Percentiles rank a stretch among this genome's conserved stretches.
These are phyloP conservation scores for Lepeophtheirus nordmannii DNA, from an alignment of 2,888 invertebrate species.

Conservation along the genomic window DNA sequence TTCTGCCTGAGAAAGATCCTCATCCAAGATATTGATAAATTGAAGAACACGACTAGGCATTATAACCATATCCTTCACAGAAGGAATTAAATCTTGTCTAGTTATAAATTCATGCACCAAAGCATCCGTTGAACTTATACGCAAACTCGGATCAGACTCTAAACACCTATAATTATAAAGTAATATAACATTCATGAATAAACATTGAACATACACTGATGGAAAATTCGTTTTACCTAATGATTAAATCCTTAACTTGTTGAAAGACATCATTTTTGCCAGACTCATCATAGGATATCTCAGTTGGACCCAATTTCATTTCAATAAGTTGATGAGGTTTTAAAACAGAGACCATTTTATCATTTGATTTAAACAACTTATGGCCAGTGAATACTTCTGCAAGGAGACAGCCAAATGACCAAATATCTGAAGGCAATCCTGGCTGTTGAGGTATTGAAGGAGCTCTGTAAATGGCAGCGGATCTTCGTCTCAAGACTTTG, in stretches of 20 bases:
- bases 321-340: slow-evolving; percentile 15
- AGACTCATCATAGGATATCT: slow-evolving; percentile 3
- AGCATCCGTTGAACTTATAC: neutral
- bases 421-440: slow-evolving; percentile 11
- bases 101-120: slow-evolving; percentile 3
- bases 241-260: slow-evolving; percentile 13
- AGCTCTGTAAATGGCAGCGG: neutral
- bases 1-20: neutral
- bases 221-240: neutral
- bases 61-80: slow-evolving; percentile 15
- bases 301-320: slow-evolving; percentile 14
- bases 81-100: neutral
- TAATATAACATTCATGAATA: neutral
- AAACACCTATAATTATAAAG: slow-evolving; percentile 4
- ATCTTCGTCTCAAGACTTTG: neutral
- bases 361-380: slow-evolving; percentile 19
- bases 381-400: slow-evolving; percentile 23
- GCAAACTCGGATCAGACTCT: neutral
- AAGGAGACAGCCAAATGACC: slow-evolving; percentile 25
- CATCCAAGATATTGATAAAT: neutral
- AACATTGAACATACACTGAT: neutral
- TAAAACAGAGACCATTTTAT: slow-evolving; percentile 10
- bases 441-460: slow-evolving; percentile 1
- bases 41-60: slow-evolving; percentile 15
- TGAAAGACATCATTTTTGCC: neutral